Evolutionary conservation across 2,113 vertebrate genomes (phyloP).

Genomic region (Bolborhynchus lineola): DNA sequence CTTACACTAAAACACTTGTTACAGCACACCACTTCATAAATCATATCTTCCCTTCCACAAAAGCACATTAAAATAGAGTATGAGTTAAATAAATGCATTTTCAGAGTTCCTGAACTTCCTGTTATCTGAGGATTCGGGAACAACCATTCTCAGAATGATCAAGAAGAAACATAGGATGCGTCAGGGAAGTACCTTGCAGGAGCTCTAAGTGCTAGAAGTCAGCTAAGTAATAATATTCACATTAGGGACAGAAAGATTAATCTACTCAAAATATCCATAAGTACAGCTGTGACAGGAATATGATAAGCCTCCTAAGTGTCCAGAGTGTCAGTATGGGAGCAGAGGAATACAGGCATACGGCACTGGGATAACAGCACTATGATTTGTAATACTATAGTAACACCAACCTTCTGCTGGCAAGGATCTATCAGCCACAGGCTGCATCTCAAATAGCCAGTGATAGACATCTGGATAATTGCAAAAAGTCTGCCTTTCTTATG

Average conservation of each 20-base stretch:
- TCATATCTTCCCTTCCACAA: neutral
- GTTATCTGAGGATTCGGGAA: neutral
- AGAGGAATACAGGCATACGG: neutral
- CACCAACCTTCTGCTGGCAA: neutral
- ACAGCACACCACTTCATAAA: neutral
- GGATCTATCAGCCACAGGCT: neutral
- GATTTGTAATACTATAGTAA: neutral
- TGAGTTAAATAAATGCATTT: neutral
- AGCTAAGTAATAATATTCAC: neutral
- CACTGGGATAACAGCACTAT: neutral
- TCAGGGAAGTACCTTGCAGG: neutral
- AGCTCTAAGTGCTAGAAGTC: neutral
- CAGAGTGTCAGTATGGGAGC: accelerated
- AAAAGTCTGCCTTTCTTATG: neutral
- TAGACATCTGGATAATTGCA: neutral
- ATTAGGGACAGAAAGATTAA: neutral
- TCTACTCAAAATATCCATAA: neutral
- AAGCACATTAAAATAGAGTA: neutral
- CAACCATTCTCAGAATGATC: neutral
- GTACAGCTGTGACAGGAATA: neutral
- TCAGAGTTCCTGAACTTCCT: neutral
- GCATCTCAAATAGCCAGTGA: neutral
- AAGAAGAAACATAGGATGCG: neutral
- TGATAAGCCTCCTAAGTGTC: neutral
- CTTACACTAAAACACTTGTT: neutral